These are phyloP conservation scores for Nymphicus hollandicus DNA, from an alignment of 2,113 vertebrate species.

Conservation along the genomic window DNA sequence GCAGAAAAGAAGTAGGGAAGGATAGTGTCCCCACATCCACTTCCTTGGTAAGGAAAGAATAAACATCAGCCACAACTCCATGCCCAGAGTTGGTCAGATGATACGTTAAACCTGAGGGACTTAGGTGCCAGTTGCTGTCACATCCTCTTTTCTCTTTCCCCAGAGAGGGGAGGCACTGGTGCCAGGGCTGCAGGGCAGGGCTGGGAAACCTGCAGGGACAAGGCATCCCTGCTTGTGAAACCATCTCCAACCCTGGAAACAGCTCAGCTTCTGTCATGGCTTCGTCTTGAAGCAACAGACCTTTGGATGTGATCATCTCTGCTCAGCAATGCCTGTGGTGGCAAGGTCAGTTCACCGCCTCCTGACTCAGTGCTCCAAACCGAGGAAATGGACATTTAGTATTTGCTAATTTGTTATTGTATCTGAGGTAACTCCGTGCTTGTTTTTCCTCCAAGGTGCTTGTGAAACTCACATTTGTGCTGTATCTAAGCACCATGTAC, in stretches of 20 bases:
- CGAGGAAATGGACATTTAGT: not conserved
- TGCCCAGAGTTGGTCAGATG: not conserved
- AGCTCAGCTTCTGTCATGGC: not conserved
- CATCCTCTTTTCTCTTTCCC: not conserved
- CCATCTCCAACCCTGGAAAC: not conserved
- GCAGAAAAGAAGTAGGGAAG: not conserved
- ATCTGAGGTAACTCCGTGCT: not conserved
- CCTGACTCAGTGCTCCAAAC: not conserved
- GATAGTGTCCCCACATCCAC: not conserved
- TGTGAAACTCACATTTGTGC: not conserved
- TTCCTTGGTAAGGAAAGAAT: not conserved
- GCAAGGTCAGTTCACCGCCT: fast-evolving
- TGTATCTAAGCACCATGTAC: not conserved
- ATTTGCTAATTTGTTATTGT: not conserved
- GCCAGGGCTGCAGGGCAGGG: fast-evolving
- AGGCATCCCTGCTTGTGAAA: not conserved
- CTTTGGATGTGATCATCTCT: not conserved
- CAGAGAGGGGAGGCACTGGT: fast-evolving
- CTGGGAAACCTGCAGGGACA: not conserved
- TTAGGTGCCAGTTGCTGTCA: fast-evolving
- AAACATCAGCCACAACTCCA: not conserved
- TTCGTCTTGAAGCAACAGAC: not conserved
- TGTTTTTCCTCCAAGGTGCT: not conserved
- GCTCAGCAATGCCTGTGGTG: not conserved
- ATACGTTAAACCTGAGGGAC: not conserved